These are phyloP conservation scores for Clarias macrocephalus DNA, from an alignment of 2,113 vertebrate genomes.

Conservation along the genomic window DNA sequence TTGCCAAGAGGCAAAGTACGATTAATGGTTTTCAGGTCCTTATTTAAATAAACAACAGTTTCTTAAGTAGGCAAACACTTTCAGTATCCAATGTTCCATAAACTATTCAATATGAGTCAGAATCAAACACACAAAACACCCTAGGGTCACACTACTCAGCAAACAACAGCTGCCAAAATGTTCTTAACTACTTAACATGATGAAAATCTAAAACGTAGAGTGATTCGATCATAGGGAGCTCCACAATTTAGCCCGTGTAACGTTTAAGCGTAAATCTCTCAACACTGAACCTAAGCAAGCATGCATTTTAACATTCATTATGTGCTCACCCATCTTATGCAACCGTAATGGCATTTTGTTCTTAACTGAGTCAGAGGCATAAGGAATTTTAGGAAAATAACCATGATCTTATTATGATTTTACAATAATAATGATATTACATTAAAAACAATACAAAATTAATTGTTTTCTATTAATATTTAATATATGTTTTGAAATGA, in stretches of 20 bases:
- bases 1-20: conserved; percentile 59
- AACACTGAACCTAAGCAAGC: neutral
- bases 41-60: conserved; percentile 59
- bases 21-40: conserved; percentile 70
- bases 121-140: neutral
- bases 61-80: conserved; percentile 42
- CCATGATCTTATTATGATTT: neutral
- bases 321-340: neutral
- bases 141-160: neutral
- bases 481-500: neutral
- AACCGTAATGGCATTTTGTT: neutral
- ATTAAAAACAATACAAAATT: too few relatives aligned
- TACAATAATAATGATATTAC: too few relatives aligned
- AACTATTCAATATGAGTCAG: conserved; percentile 29
- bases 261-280: neutral
- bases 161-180: neutral
- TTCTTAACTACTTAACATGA: neutral
- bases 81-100: conserved; percentile 35
- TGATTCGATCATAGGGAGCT: neutral
- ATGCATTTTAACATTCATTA: neutral
- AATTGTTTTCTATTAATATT: neutral
- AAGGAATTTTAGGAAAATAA: neutral
- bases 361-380: neutral
- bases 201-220: neutral
- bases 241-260: neutral